These are phyloP conservation scores for Drosophila anomalata DNA, from an alignment of 2,888 invertebrate genomes.

Conservation along the genomic window DNA sequence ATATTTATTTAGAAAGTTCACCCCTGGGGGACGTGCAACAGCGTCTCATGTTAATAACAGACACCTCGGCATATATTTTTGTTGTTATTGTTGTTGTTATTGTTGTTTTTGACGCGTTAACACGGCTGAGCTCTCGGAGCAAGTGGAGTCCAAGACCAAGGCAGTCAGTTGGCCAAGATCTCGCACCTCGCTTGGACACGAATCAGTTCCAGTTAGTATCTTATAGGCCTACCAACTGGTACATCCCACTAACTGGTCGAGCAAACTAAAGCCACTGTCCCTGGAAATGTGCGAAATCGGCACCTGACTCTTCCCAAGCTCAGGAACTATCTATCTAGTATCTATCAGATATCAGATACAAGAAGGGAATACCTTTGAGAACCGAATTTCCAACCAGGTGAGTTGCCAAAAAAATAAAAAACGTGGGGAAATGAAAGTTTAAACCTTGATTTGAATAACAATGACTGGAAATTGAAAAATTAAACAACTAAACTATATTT, in stretches of 20 bases:
- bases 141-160: conserved; percentile 39
- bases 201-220: conserved; percentile 4
- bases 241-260: conserved; percentile 27
- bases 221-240: background rate
- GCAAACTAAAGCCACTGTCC: conserved; percentile 24
- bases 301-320: too few species aligned
- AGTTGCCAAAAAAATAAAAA: background rate
- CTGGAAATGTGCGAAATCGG: conserved; percentile 36
- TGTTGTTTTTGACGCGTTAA: conserved; percentile 69
- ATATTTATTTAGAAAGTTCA: conserved; percentile 4
- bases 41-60: conserved; percentile 69
- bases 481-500: background rate
- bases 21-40: conserved; percentile 30
- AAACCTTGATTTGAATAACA: background rate
- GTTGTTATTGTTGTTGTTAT: conserved; percentile 55
- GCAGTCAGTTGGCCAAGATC: conserved; percentile 67
- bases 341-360: too few species aligned
- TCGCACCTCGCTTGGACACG: conserved; percentile 68
- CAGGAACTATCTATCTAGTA: background rate
- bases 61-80: conserved; percentile 34
- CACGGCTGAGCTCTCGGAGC: conserved; percentile 48
- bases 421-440: background rate
- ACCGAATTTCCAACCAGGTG: background rate
- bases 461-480: background rate
- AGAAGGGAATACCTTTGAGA: background rate